Evolutionary conservation across 1,140 invertebrate genomes (phyloP).

Genomic region (Platorchestia sp.): DNA sequence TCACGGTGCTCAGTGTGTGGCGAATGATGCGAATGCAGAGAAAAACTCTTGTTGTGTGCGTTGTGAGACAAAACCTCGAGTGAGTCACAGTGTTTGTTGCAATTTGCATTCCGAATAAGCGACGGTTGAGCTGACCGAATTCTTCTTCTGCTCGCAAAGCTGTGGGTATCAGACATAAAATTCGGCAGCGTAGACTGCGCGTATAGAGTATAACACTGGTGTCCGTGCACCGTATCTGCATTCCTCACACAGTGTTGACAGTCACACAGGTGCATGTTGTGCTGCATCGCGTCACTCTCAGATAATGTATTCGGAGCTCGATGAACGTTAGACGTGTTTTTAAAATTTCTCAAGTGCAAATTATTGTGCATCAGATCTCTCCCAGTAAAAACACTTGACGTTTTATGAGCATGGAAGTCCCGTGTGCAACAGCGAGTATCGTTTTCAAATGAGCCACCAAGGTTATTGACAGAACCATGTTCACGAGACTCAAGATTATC

Average conservation of each 20-base stretch:
- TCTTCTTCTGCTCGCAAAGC: slow-evolving; percentile 40
- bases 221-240: background rate
- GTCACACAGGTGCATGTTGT: background rate
- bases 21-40: background rate
- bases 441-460: background rate
- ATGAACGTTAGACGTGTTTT: background rate
- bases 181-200: background rate
- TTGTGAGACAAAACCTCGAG: background rate
- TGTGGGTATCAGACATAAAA: slow-evolving; percentile 22
- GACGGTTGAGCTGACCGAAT: background rate
- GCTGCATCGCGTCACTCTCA: background rate
- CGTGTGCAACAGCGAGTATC: background rate
- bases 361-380: background rate
- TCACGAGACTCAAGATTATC: background rate
- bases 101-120: background rate
- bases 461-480: background rate
- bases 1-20: background rate
- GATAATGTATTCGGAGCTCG: background rate
- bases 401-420: background rate
- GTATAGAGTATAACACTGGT: background rate
- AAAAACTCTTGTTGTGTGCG: background rate
- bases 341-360: background rate
- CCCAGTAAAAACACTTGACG: background rate
- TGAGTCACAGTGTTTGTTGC: background rate
- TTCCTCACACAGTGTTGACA: background rate